Evolutionary conservation across 2,797 vertebrate genomes (phyloP).

Genomic region (Cuculus canorus): DNA sequence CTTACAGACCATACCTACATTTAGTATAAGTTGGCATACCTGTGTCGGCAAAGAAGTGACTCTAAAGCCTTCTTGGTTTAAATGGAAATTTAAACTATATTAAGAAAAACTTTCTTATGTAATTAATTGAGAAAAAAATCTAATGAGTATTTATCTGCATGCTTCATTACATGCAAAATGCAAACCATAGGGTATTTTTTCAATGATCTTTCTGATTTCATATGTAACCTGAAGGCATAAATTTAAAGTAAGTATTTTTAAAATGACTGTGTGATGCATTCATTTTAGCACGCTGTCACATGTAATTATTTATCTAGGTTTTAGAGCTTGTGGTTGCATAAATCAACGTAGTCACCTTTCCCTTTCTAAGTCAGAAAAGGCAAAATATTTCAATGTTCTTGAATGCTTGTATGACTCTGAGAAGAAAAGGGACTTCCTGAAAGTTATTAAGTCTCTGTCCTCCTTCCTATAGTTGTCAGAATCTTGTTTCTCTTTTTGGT

Average conservation of each 20-base stretch:
- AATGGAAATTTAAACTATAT: not conserved
- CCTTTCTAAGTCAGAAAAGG: slow-evolving; percentile 6
- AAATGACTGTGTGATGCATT: not conserved
- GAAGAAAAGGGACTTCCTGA: not conserved
- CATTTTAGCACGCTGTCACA: not conserved
- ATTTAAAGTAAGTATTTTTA: not conserved
- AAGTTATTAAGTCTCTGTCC: not conserved
- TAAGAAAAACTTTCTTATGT: not conserved
- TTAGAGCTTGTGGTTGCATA: not conserved
- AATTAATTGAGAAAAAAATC: not conserved
- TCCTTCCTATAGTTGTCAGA: not conserved
- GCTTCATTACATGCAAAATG: not conserved
- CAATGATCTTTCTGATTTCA: not conserved
- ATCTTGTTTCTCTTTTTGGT: not conserved
- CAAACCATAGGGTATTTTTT: not conserved
- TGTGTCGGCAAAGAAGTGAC: not conserved
- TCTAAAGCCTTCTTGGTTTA: not conserved
- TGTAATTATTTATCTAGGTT: not conserved
- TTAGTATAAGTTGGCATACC: not conserved
- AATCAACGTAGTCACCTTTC: not conserved
- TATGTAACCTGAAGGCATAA: not conserved
- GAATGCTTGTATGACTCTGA: not conserved
- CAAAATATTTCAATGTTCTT: not conserved
- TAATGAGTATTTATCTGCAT: accelerated
- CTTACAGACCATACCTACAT: not conserved